These are phyloP conservation scores for Aspidiotus destructor DNA, from an alignment of 2,888 invertebrate species.

Conservation along the genomic window DNA sequence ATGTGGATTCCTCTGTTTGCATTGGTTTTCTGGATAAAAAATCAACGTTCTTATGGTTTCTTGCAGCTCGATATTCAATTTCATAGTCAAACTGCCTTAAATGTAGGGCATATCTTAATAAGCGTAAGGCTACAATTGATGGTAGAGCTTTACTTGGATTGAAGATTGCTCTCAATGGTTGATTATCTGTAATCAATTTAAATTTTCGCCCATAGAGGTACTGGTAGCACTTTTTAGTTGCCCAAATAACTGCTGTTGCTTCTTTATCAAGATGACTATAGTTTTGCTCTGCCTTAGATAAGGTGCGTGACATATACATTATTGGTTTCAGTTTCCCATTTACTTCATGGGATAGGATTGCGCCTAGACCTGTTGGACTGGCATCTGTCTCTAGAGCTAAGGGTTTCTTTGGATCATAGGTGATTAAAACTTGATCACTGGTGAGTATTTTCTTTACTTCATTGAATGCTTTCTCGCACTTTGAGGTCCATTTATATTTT, in stretches of 20 bases:
- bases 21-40: constrained; percentile 11
- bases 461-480: constrained; percentile 36
- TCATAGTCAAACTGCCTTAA: constrained; percentile 19
- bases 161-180: constrained; percentile 5
- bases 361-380: constrained; percentile 34
- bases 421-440: constrained; percentile 35
- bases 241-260: constrained; percentile 34
- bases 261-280: constrained; percentile 35
- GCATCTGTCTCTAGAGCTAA: constrained; percentile 34
- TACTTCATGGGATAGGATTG: constrained; percentile 32
- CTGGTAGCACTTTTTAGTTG: constrained; percentile 6
- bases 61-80: constrained; percentile 6
- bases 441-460: constrained; percentile 36
- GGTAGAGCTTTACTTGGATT: constrained; percentile 7
- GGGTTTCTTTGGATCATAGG: constrained; percentile 33
- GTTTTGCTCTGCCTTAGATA: constrained; percentile 30
- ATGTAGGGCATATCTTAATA: constrained; percentile 29
- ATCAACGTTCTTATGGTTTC: constrained; percentile 5
- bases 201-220: constrained; percentile 11
- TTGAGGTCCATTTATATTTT: background rate
- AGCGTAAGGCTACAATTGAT: constrained; percentile 1
- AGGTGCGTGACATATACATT: constrained; percentile 33
- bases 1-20: background rate
- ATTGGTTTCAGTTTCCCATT: constrained; percentile 32
- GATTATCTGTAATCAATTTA: background rate